These are phyloP conservation scores for Venustaconcha ellipsiformis DNA, from an alignment of 1,140 invertebrate genomes.

Conservation along the genomic window DNA sequence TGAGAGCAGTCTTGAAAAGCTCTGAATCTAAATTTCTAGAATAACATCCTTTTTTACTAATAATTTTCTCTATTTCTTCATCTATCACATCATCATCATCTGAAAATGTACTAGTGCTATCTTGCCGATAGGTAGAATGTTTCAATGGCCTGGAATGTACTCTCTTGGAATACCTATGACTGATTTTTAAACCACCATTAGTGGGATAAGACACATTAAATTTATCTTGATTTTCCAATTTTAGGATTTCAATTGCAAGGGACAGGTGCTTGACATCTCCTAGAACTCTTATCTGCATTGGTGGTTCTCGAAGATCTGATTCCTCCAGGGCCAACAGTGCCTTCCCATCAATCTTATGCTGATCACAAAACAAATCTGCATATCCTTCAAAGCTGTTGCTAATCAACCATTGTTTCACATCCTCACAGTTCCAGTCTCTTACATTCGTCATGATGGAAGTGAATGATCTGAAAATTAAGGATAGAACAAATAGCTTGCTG, in stretches of 20 bases:
- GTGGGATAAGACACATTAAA: background rate
- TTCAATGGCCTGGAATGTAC: background rate
- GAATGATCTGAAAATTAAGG: no score
- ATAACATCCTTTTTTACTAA: conserved; percentile 13
- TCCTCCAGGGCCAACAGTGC: conserved; percentile 81
- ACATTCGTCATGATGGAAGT: conserved; percentile 15
- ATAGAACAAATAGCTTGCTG: no score
- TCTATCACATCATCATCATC: conserved; percentile 21
- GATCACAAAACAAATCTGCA: conserved; percentile 67
- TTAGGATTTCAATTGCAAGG: conserved; percentile 45
- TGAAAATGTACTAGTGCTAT: background rate
- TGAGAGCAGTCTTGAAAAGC: conserved; percentile 73
- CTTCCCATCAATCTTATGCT: conserved; percentile 82
- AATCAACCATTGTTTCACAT: conserved; percentile 76
- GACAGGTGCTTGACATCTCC: conserved; percentile 82
- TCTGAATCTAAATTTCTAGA: conserved; percentile 21
- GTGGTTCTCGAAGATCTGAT: conserved; percentile 77
- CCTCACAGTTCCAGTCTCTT: conserved; percentile 74
- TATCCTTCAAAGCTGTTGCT: conserved; percentile 72
- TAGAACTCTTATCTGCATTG: conserved; percentile 73
- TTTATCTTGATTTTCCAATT: background rate
- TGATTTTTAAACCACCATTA: background rate
- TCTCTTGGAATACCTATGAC: background rate
- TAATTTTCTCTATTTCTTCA: conserved; percentile 24
- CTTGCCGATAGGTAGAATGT: background rate